Evolutionary conservation across 2,113 vertebrate species (phyloP), one percentile per base, ranked within the genome.

Genomic region (Pangasianodon hypophthalmus): DNA sequence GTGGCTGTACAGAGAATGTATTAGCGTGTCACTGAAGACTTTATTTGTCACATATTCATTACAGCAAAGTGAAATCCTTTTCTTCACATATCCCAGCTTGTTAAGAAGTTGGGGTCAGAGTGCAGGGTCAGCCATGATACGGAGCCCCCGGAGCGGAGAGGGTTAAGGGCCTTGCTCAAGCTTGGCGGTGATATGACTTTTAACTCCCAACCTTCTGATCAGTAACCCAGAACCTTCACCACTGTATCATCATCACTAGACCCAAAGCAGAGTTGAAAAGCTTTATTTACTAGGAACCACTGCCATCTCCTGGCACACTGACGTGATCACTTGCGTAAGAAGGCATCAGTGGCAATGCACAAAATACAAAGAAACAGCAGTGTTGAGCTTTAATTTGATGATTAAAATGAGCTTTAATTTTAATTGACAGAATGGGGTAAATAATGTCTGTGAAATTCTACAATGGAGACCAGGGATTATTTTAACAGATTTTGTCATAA

Each of bases 221-320:
- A 37, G 37, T 37, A 37, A 37, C 37, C 37, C 37, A 37, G 37
- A 37, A 1, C 37, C 37, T 37, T 37, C 1, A 37, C 37, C 37
- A 37, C 81, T 52, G 80, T 48, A 29, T 62, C 44, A 58, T 60
- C 60, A 80, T 7, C 62, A 86, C 71, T 32, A 62, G n/a, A 50
- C 24, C 21, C 73, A 3, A 46, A 52, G 79, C 75, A 37, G 11
- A n/a, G 80, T 44, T 32, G 18, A 18, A 75, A 13, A 48, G 26
- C 44, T 37, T 85, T 73, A 87, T 86, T 90, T 60, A 52, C 44
- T 87, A 87, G 32, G 60, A 82, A 41, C 44, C 82, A 88, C 88
- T 90, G 88, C 89, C 87, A 89, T 52, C 92, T 89, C 54, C 88
- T 90, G 92, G 79, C 64, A 10, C 2, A 46, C 3, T 32, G 32